phyloP scores from a whole-genome alignment of 1,140 invertebrate genomes.

The Globodera rostochiensis region DNA sequence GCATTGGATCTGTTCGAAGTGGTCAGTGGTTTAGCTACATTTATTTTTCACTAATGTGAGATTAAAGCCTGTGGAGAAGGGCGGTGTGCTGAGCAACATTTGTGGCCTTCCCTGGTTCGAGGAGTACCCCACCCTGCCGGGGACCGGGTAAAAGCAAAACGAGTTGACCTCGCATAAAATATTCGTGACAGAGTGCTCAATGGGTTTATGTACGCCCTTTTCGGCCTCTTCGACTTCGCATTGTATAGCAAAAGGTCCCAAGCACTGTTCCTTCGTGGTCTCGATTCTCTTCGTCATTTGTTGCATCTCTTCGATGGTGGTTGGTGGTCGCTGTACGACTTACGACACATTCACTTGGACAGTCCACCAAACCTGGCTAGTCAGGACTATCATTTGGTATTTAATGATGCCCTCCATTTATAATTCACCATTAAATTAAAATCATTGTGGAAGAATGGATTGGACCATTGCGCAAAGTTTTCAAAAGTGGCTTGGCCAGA shows the following conservation, averaged over 20 bases:
- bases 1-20: slow-evolving; percentile 10
- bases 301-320: slow-evolving; percentile 21
- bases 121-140: slow-evolving; percentile 15
- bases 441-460: too few relatives aligned
- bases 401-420: neutral
- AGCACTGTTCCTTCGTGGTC: slow-evolving; percentile 10
- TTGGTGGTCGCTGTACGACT: slow-evolving; percentile 23
- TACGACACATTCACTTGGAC: slow-evolving; percentile 8
- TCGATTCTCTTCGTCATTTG: slow-evolving; percentile 21
- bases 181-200: neutral
- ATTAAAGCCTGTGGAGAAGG: slow-evolving; percentile 6
- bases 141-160: neutral
- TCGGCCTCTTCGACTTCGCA: slow-evolving; percentile 25
- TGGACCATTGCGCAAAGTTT: too few relatives aligned
- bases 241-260: slow-evolving; percentile 8
- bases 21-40: neutral
- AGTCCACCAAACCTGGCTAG: slow-evolving; percentile 18
- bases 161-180: neutral
- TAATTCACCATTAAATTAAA: too few relatives aligned
- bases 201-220: slow-evolving; percentile 23
- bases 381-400: slow-evolving; percentile 19
- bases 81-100: slow-evolving; percentile 11
- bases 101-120: slow-evolving; percentile 13
- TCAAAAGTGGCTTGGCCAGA: too few relatives aligned
- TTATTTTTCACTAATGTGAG: neutral